Base-by-base conservation (phyloP, 2,888 invertebrate species). In the Philaethria dido region DNA sequence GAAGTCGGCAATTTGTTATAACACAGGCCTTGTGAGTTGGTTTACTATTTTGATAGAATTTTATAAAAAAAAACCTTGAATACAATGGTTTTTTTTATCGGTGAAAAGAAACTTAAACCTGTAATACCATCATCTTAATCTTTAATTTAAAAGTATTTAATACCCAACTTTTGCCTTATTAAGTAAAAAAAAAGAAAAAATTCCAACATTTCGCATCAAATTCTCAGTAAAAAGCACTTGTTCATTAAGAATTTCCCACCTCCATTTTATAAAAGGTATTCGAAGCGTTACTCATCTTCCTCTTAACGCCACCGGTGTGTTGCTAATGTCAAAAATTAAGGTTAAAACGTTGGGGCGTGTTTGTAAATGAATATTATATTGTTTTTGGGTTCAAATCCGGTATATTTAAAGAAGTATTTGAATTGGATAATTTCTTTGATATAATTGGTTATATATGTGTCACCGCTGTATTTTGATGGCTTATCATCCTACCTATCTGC, bases 191-290 rank as follows among this genome's bases (percentile, higher is more conserved):
- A 18, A 47, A 22, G 3, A 20, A 18, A 18, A 13, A 20, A 36
- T 3, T 6, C 3, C 2, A 1, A 22, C 22, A 55, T 22, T 55
- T 36, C 14, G n/a, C 20, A 20, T 39, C n/a, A 42, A 42, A 25
- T 42, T 57, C 4, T 42, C 8, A 22, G 11, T 57, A 25, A 57
- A 42, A 57, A 42, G 22, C 39, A 39, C 22, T 25, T 25, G n/a
- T 22, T 57, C 25, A 57, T 57, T 57, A 57, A 22, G 20, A 22
- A 16, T 25, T 20, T 39, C 0, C 4, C 20, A 47, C 47, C 22
- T 57, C n/a, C 25, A 25, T 42, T 57, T n/a, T 22, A 57, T 14
- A 42, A 42, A 42, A 42, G n/a, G n/a, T 39, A 57, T 57, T 57
- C 22, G 39, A 39, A 22, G 39, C 55, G 22, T 57, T n/a, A 22